Evolutionary conservation across 1,140 invertebrate species (phyloP), one percentile per base, ranked within the genome.

Genomic region (Aphelinus atriplicis): DNA sequence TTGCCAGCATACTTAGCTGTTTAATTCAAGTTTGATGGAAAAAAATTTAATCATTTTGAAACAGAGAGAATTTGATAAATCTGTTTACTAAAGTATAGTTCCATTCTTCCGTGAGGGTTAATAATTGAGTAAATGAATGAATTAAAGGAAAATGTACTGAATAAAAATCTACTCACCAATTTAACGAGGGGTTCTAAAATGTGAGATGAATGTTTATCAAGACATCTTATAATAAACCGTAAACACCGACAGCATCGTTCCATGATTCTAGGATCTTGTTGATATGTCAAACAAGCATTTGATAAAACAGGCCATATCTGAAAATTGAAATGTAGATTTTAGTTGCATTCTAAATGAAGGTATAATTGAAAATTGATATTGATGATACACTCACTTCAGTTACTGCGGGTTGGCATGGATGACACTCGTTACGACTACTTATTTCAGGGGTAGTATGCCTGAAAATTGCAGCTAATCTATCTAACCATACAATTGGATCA

Each of bases 401-500:
- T 46, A 97, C 89, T 58, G 95, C 94, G 67, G 89, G 89, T 86
- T 94, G 91, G 86, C 95, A 97, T 10, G 96, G 96, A 90, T 97
- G 95, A 55, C 88, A 79, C 78, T 91, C 89, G 62, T 89, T 90
- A 81, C 89, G 85, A 76, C 90, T 88, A 6, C 90, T 89, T 78
- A 90, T 89, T 57, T 88, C 86, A 57, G 92, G 91, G 85, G 91
- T 92, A 57, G 93, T 92, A 86, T 95, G 91, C 75, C 94, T 92
- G 87, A 98, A 97, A 76, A 99, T 92, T 60, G 95, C 93, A 42
- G 97, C 92, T 72, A 99, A 89, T 80, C 97, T 90, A 89, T 99
- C 97, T 57, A 99, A 88, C 96, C 96, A 99, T 73, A 96, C 88
- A 43, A 93, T 92, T n/a, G 97, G 97, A 90, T 98, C 96, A 55